Conservation (phyloP, 2,888 invertebrate species). For the Alsophila aescularia region DNA sequence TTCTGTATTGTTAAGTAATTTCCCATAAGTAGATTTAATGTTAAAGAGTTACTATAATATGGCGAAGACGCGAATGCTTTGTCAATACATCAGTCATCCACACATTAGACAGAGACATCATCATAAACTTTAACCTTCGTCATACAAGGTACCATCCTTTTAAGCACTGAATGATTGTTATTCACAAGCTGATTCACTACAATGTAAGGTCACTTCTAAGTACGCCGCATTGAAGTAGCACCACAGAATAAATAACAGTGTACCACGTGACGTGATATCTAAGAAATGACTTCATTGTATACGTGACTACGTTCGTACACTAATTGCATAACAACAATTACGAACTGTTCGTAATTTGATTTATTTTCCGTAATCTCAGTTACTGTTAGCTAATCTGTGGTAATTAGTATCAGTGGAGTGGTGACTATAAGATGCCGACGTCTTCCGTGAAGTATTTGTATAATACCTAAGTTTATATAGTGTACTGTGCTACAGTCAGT, state of each 20-base stretch:
- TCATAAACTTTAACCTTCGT: slow-evolving; percentile 5
- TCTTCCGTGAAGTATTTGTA: too few species aligned
- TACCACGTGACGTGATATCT: neutral
- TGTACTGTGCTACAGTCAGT: too few species aligned
- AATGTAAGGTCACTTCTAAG: slow-evolving; percentile 9
- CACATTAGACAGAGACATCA: neutral
- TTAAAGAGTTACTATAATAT: too few species aligned
- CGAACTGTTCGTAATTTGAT: slow-evolving; percentile 2
- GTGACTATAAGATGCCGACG: too few species aligned
- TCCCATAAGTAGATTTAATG: too few species aligned
- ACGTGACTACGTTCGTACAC: neutral
- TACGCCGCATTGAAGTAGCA: neutral
- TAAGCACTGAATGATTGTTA: slow-evolving; percentile 8
- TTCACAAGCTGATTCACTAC: slow-evolving; percentile 16
- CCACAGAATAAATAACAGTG: too few species aligned
- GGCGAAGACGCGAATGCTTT: too few species aligned
- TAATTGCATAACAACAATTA: slow-evolving; percentile 2
- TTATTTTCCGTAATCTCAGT: neutral
- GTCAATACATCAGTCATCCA: too few species aligned
- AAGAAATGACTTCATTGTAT: slow-evolving; percentile 13
- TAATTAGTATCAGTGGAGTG: too few species aligned
- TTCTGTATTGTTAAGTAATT: too few species aligned
- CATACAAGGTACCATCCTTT: slow-evolving; percentile 13
- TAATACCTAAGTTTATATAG: too few species aligned
- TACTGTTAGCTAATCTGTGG: too few species aligned